Evolutionary conservation across 1,140 invertebrate species (phyloP), one percentile per base, ranked within the genome.

Genomic region (Hyposmocoma kahamanoa): DNA sequence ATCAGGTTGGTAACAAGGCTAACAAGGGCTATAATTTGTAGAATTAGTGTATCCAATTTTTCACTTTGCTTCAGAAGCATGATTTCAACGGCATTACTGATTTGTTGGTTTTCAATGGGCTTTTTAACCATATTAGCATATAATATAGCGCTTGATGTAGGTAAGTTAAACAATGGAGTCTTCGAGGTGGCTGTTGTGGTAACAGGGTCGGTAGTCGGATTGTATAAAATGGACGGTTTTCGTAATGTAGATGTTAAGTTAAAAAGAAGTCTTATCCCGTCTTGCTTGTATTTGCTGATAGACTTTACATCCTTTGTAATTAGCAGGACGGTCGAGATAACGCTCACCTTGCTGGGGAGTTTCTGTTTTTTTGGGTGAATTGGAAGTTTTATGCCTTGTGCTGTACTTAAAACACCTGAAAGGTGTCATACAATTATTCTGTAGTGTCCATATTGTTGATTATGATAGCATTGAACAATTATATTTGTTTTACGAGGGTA

Each of bases 1-100:
- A 61, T 20, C 0, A 62, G 48, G 22, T 50, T 64, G 3, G 45
- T 42, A 22, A 61, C 52, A 20, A 68, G 61, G n/a, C 56, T 36
- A 46, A 67, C 11, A 1, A 62, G 36, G n/a, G 52, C 49, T 19
- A 56, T 55, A 41, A 67, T 67, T 34, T 67, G 59, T 60, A 63
- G 60, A 47, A 60, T 15, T 42, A 62, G 11, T 9, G 54, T 15
- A 13, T 62, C 53, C 22, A 62, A 30, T 51, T 62, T 59, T 43
- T 62, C 56, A 11, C 24, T 36, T 45, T 67, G 59, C 53, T 53
- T 46, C 15, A 38, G 49, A 11, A 62, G 22, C 5, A 62, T 32
- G 2, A 51, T 3, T 52, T 65, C 53, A 22, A 44, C 19, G 30
- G 26, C 10, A 19, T 18, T 34, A 11, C 19, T 10, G 10, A 6